Percentiles rank a stretch among this genome's conserved stretches.
Conservation (phyloP, 1,140 invertebrate genomes). For the Daktulosphaira vitifoliae region DNA sequence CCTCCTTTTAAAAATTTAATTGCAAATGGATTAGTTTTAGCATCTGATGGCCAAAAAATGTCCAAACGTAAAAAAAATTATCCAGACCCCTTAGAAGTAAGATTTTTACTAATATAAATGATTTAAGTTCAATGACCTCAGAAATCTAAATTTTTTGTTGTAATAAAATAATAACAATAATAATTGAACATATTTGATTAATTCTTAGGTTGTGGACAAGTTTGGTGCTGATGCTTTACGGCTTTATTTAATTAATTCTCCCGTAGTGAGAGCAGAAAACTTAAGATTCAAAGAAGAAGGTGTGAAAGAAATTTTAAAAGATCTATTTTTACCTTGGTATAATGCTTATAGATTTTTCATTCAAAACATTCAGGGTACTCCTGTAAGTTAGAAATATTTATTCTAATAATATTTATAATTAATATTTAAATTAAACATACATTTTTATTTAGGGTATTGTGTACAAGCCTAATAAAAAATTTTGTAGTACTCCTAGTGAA, state of each 20-base stretch:
- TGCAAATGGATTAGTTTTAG: conserved; percentile 88
- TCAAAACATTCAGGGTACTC: conserved; percentile 84
- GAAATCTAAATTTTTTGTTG: background rate
- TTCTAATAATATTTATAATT: conserved; percentile 50
- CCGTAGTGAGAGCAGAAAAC: conserved; percentile 94
- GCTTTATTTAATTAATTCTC: conserved; percentile 95
- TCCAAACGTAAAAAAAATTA: conserved; percentile 99
- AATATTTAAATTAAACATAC: conserved; percentile 43
- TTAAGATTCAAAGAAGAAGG: conserved; percentile 95
- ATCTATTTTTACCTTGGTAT: conserved; percentile 97
- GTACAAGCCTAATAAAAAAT: conserved; percentile 47
- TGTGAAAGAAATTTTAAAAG: conserved; percentile 91
- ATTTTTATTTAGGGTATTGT: conserved; percentile 11
- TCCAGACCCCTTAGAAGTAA: conserved; percentile 86
- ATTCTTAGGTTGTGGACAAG: conserved; percentile 62
- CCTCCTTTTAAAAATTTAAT: conserved; percentile 97
- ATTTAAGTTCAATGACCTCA: too few relatives aligned
- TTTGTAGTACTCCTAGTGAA: conserved; percentile 37
- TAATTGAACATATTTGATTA: too few relatives aligned
- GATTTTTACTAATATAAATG: conserved; percentile 46
- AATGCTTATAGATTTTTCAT: conserved; percentile 95
- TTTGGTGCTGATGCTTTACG: conserved; percentile 95
- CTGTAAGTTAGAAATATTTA: conserved; percentile 45
- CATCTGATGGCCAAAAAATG: conserved; percentile 97
- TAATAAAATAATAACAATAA: too few relatives aligned